Evolutionary conservation across 2,888 invertebrate species (phyloP).

Genomic region (Byasa hedistus): DNA sequence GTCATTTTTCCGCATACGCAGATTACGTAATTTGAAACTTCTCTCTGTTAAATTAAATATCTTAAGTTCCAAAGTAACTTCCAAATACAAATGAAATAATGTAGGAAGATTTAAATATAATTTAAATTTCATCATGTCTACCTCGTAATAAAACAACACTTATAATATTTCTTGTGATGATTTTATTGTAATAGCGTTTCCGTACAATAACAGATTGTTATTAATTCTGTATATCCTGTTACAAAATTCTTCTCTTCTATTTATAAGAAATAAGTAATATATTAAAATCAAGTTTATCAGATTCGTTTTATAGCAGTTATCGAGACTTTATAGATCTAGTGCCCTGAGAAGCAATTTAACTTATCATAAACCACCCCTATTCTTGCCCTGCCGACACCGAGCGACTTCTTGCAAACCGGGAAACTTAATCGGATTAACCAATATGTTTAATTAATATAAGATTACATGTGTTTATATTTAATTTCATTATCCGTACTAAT

Average conservation of each 20-base stretch:
- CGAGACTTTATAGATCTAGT: constrained; percentile 4
- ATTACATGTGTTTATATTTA: neutral
- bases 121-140: no score
- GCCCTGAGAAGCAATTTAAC: constrained; percentile 18
- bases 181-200: no score
- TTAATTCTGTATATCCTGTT: neutral
- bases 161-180: no score
- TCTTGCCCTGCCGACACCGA: neutral
- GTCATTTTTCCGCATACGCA: neutral
- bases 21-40: neutral
- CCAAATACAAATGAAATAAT: no score
- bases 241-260: neutral
- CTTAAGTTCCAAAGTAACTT: neutral
- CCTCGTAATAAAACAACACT: no score
- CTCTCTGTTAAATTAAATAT: neutral
- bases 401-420: constrained; percentile 1
- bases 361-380: constrained; percentile 9
- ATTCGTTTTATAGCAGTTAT: neutral
- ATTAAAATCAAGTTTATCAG: constrained; percentile 7
- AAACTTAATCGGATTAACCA: neutral
- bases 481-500: neutral
- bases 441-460: neutral
- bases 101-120: neutral
- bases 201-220: no score
- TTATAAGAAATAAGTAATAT: neutral